Conservation (phyloP, 2,113 vertebrate genomes). For the Melanotaenia duboulayi region DNA sequence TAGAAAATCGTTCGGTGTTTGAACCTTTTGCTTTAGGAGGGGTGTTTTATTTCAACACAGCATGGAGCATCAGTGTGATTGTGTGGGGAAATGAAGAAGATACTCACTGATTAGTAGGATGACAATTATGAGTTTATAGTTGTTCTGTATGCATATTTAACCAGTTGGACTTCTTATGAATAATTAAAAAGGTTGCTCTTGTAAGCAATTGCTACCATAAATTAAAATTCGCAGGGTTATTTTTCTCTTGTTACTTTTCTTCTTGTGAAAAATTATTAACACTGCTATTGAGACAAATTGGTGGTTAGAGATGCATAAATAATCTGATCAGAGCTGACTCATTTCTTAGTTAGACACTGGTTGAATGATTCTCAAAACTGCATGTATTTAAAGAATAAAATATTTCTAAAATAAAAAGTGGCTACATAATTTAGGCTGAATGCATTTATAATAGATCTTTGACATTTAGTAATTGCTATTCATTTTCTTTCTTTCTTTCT, state of each 20-base stretch:
- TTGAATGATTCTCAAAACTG: slow-evolving; percentile 42
- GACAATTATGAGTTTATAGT: background rate
- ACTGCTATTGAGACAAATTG: slow-evolving; percentile 20
- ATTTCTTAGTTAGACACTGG: slow-evolving; percentile 31
- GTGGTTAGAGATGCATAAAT: slow-evolving; percentile 38
- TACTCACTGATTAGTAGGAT: background rate
- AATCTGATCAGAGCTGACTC: slow-evolving; percentile 27
- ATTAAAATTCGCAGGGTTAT: slow-evolving; percentile 6
- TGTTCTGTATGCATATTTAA: slow-evolving; percentile 6
- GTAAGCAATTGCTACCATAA: slow-evolving; percentile 15
- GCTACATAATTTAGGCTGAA: slow-evolving; percentile 30
- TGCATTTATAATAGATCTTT: slow-evolving; percentile 29
- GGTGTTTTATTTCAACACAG: background rate
- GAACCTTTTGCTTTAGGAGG: slow-evolving; percentile 1
- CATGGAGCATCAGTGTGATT: background rate
- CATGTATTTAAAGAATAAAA: slow-evolving; percentile 44
- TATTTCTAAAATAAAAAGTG: slow-evolving; percentile 13
- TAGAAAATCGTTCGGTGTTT: slow-evolving; percentile 17
- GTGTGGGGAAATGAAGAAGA: background rate
- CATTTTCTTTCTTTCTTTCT: slow-evolving; percentile 5
- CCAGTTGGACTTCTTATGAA: background rate
- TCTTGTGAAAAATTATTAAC: background rate
- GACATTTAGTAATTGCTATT: slow-evolving; percentile 3
- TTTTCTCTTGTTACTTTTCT: slow-evolving; percentile 11
- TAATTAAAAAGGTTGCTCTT: background rate